These are phyloP conservation scores for Fopius arisanus DNA, from an alignment of 1,140 invertebrate genomes.

Conservation along the genomic window DNA sequence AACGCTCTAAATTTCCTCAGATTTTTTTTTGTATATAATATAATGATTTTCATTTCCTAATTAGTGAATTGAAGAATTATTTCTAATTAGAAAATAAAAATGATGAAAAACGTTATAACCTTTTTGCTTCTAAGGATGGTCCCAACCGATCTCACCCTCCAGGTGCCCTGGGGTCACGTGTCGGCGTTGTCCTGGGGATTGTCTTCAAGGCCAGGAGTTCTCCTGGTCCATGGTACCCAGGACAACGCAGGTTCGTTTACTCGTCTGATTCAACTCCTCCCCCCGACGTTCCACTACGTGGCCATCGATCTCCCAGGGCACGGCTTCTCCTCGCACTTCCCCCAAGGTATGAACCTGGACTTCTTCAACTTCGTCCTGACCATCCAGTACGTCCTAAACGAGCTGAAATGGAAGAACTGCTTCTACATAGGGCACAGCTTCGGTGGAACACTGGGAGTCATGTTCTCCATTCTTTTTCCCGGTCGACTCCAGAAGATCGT, in stretches of 20 bases:
- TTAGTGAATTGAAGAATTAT: too few relatives aligned
- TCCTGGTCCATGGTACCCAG: constrained; percentile 71
- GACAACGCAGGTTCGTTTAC: constrained; percentile 77
- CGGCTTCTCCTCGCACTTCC: constrained; percentile 72
- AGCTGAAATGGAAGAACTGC: constrained; percentile 68
- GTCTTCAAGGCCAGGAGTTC: constrained; percentile 60
- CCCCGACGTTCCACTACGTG: constrained; percentile 69
- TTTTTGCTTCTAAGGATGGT: too few relatives aligned
- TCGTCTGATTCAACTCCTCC: constrained; percentile 69
- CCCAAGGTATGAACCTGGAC: constrained; percentile 62
- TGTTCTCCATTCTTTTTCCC: constrained; percentile 64
- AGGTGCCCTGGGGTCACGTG: constrained; percentile 58
- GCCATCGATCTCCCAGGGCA: constrained; percentile 76
- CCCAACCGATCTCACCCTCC: constrained; percentile 35
- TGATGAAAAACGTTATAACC: too few relatives aligned
- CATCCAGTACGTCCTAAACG: constrained; percentile 65
- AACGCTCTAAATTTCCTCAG: too few relatives aligned
- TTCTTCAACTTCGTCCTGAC: constrained; percentile 62
- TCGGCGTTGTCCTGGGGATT: constrained; percentile 73
- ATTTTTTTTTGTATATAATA: too few relatives aligned
- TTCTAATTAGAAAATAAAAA: too few relatives aligned
- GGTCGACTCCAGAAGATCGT: constrained; percentile 64
- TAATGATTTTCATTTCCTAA: too few relatives aligned
- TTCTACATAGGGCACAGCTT: constrained; percentile 70
- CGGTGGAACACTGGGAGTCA: constrained; percentile 63